A percentile compares a stretch with the other conserved stretches of the same genome.
Evolutionary conservation across 1,140 invertebrate species (phyloP).

Genomic region (Nasonia giraulti): DNA sequence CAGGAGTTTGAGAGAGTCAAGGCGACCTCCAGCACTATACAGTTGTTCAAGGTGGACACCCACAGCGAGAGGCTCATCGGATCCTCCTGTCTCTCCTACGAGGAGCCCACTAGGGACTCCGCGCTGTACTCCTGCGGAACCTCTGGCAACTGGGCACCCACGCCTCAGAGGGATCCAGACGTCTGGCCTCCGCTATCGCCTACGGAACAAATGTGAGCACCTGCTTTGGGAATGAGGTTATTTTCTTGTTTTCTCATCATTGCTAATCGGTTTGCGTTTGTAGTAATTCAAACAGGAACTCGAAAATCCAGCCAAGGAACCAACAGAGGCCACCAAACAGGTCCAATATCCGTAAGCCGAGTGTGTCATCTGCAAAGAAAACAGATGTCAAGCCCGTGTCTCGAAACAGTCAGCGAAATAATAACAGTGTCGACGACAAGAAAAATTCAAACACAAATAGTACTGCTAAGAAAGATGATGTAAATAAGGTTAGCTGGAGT

Average conservation of each 20-base stretch:
- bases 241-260: neutral
- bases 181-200: slow-evolving; percentile 93
- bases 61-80: slow-evolving; percentile 74
- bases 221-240: neutral
- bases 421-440: slow-evolving; percentile 76
- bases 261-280: neutral
- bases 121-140: slow-evolving; percentile 67
- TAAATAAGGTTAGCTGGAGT: slow-evolving; percentile 63
- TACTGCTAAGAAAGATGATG: slow-evolving; percentile 68
- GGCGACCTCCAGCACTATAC: slow-evolving; percentile 83
- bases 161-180: slow-evolving; percentile 86
- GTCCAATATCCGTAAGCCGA: slow-evolving; percentile 70
- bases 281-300: slow-evolving; percentile 57
- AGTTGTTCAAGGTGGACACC: slow-evolving; percentile 78
- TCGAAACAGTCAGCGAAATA: slow-evolving; percentile 46
- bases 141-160: slow-evolving; percentile 78
- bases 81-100: slow-evolving; percentile 73
- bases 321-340: slow-evolving; percentile 73
- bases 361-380: slow-evolving; percentile 60
- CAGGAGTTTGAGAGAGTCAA: slow-evolving; percentile 94
- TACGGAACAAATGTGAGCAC: slow-evolving; percentile 79
- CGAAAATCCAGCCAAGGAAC: slow-evolving; percentile 63
- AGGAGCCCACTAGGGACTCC: slow-evolving; percentile 78
- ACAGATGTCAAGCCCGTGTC: slow-evolving; percentile 70
- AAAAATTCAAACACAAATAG: slow-evolving; percentile 68